Conservation (phyloP, 2,797 vertebrate genomes). For the Peromyscus melanophrys region DNA sequence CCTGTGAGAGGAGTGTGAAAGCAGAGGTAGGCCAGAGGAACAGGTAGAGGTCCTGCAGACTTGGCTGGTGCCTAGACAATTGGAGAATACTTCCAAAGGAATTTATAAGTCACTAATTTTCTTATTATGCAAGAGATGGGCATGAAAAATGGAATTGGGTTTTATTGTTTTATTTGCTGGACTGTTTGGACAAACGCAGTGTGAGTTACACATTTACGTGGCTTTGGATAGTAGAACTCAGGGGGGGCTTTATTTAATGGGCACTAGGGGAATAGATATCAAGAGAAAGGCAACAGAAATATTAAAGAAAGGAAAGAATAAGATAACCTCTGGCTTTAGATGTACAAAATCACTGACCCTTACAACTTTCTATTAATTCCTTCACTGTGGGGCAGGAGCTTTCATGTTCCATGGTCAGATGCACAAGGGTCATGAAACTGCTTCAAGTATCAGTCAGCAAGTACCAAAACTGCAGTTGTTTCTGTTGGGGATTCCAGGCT, state of each 20-base stretch:
- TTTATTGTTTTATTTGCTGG: background rate
- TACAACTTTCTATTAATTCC: background rate
- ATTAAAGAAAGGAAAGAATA: background rate
- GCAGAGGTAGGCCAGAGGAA: background rate
- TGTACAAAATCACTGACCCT: background rate
- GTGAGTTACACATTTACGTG: accelerated
- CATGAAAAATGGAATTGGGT: background rate
- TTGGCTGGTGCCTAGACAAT: background rate
- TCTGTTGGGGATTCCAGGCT: background rate
- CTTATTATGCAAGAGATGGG: background rate
- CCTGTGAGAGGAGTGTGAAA: background rate
- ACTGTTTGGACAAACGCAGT: background rate
- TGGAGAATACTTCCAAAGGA: background rate
- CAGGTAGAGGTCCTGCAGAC: accelerated
- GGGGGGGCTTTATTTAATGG: background rate
- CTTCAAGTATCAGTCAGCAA: background rate
- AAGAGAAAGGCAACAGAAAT: background rate
- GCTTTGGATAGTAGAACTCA: background rate
- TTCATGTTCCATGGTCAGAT: background rate
- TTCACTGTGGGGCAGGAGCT: background rate
- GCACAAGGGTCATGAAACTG: background rate
- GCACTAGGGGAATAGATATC: background rate
- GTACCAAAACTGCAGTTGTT: background rate
- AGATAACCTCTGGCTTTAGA: background rate
- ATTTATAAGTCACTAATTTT: background rate